Evolutionary conservation across 2,113 vertebrate genomes (phyloP), one percentile per base, ranked within the genome.

Genomic region (Nannospalax galili): DNA sequence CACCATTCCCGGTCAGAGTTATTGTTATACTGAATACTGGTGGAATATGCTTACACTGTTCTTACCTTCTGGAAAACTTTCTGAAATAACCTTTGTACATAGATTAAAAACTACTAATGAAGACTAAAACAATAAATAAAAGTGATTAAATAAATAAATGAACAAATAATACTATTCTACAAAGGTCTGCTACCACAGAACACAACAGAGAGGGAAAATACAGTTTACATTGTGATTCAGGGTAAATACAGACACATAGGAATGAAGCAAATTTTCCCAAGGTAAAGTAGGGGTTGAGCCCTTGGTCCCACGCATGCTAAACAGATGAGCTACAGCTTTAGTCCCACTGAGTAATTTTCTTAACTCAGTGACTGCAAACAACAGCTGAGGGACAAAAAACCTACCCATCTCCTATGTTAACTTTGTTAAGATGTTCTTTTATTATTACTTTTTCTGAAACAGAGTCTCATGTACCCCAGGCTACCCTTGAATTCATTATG

Each of bases 41-140:
- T 75, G 37, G 81, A 92, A 8, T 48, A 79, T 84, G 64, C 48
- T 88, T 90, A 64, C 84, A 14, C 5, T 94, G 5, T 77, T 67
- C n/a, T 85, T 82, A 16, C 7, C 48, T 58, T 86, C 40, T 64
- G 58, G 72, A 91, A 94, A 89, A 42, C 15, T 93, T 84, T 88
- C 74, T 8, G n/a, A 48, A 62, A 24, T 96, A 94, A 96, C 48
- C 73, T 35, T 88, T 78, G 30, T 56, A 62, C 14, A 72, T 30
- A 81, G 60, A 30, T 52, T 92, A 58, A 96, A 65, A 20, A 72
- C 24, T 20, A 30, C 24, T 58, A 12, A 62, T 22, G 40, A 30
- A 28, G 58, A 72, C 35, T 37, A 35, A 32, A 69, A 69, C 30
- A 69, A 67, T n/a, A 88, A 62, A 26, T 90, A 69, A 92, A 65